Evolutionary conservation across 2,797 vertebrate genomes (phyloP).

Genomic region (Tangara arthus): DNA sequence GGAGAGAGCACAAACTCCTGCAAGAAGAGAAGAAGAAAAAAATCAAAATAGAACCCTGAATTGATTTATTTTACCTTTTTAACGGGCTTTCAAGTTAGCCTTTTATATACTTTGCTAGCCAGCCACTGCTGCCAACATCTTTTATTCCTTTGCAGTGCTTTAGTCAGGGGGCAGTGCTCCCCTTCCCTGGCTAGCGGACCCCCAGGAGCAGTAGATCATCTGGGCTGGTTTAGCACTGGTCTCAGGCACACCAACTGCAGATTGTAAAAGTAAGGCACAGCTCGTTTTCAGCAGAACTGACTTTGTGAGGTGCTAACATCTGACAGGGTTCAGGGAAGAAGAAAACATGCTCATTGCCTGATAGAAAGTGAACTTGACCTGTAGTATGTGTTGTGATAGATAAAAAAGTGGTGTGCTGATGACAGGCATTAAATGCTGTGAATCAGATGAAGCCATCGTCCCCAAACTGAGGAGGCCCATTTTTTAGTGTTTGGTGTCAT

Average conservation of each 20-base stretch:
- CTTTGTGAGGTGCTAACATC: neutral
- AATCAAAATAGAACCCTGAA: neutral
- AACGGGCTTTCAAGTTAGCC: neutral
- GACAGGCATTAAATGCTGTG: neutral
- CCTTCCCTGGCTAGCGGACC: neutral
- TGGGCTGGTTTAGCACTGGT: neutral
- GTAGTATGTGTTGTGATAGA: neutral
- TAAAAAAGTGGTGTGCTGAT: neutral
- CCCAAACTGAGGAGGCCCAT: neutral
- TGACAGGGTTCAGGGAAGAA: neutral
- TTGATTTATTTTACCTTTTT: constrained; percentile 20
- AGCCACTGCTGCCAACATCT: neutral
- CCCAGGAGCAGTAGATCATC: neutral
- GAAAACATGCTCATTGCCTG: neutral
- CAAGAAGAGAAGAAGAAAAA: neutral
- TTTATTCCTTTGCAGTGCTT: constrained; percentile 18
- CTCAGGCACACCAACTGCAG: neutral
- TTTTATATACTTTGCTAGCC: neutral
- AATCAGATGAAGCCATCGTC: neutral
- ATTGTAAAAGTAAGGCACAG: constrained; percentile 1
- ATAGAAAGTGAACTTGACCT: neutral
- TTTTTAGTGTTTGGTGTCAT: neutral
- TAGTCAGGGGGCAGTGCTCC: neutral
- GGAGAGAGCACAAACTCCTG: neutral
- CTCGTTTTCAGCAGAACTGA: neutral